Percentiles rank a stretch among this genome's conserved stretches.
Evolutionary conservation across 2,113 vertebrate species (phyloP).

Genomic region (Rhegmatorhina hoffmannsi): DNA sequence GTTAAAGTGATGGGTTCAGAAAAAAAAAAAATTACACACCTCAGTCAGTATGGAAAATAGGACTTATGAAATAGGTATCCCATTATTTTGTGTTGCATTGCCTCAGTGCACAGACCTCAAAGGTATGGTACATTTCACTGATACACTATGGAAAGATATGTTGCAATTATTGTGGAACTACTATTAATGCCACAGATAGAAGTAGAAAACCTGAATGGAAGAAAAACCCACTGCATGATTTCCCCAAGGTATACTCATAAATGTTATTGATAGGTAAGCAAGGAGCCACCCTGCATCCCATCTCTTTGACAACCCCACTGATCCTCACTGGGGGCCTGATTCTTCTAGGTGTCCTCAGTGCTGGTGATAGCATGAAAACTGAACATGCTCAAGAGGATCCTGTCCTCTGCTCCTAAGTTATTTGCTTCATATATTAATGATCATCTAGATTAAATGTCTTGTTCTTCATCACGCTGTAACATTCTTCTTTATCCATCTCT

Average conservation of each 20-base stretch:
- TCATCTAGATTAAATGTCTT: not conserved
- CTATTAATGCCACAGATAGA: not conserved
- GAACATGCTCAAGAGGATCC: not conserved
- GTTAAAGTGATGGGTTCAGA: constrained; percentile 21
- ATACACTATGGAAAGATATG: not conserved
- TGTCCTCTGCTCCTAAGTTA: not conserved
- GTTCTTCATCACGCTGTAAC: not conserved
- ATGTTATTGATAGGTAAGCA: not conserved
- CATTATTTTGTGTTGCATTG: constrained; percentile 16
- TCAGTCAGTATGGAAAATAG: constrained; percentile 44
- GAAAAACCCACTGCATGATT: not conserved
- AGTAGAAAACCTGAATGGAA: not conserved
- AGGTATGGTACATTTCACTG: not conserved
- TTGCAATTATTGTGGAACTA: constrained; percentile 1
- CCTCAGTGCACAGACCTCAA: constrained; percentile 14
- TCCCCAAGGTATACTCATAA: not conserved
- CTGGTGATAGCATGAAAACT: not conserved
- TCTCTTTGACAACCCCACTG: not conserved
- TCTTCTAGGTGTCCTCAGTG: not conserved
- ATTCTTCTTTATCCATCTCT: not conserved
- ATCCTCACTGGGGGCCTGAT: not conserved
- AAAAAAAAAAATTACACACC: constrained; percentile 21
- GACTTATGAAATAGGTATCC: constrained; percentile 22
- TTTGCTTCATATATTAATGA: not conserved
- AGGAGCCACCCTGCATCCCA: not conserved